Base-by-base conservation (phyloP, 2,888 invertebrate genomes). In the Pocota personata region DNA sequence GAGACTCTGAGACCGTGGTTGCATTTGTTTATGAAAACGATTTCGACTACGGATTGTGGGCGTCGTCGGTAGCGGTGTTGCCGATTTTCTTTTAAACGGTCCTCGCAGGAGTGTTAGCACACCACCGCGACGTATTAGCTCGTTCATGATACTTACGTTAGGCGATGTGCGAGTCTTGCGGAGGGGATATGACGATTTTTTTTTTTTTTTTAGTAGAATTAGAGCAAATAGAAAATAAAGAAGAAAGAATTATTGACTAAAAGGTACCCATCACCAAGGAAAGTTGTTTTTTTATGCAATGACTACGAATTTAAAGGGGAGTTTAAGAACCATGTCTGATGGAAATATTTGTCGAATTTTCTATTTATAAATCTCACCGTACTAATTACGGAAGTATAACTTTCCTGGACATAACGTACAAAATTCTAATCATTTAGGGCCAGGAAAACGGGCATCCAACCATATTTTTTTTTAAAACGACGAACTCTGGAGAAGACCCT, bases 81-180 rank as follows among this genome's bases (percentile, higher is more conserved):
- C 91, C 6, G 92, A 91, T 86, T 92, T 92, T 64, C 92, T 90
- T 87, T 91, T 92, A 48, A 91, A 92, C 16, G 91, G 91, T 43
- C 91, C 92, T 60, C 91, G 91, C 5, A 92, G 82, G 0, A 92
- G 88, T 8, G 93, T 92, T 2, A 93, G 88, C 1, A 93, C 92
- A 67, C 92, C 93, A 30, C 91, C 92, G 43, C 93, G 91, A 10
- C 91, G 91, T 87, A 90, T 90, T 35, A 91, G 87, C 79, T 91
- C 91, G 77, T 90, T 91, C 88, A 91, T 88, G 77, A 92, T 91
- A 89, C 91, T 89, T 90, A 91, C 89, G 79, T 90, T 91, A 87
- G 88, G 89, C 35, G 89, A 89, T 72, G 89, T 90, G 19, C 78
- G 87, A 57, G 87, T 88, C 89, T 88, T 37, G 69, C 10, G 32